Conservation (phyloP, 2,888 invertebrate species). For the Agonopterix subpropinquella region DNA sequence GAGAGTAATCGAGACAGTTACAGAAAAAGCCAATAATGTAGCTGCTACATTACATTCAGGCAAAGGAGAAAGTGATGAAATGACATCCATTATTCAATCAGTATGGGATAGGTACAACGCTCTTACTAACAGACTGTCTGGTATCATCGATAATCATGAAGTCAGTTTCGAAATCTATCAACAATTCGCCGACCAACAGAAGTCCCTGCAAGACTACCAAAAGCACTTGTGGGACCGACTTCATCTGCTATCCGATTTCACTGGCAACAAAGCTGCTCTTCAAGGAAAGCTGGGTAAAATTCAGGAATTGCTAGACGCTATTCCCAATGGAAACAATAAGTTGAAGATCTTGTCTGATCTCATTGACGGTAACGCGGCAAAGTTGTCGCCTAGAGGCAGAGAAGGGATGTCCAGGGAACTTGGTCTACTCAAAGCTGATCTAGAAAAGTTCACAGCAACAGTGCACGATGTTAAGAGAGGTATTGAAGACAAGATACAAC, state of each 20-base stretch:
- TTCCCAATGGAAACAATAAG: constrained; percentile 86
- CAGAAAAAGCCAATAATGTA: constrained; percentile 88
- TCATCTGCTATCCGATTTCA: constrained; percentile 87
- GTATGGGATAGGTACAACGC: constrained; percentile 86
- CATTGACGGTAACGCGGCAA: constrained; percentile 80
- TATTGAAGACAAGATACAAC: constrained; percentile 88
- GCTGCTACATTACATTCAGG: constrained; percentile 74
- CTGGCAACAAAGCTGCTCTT: constrained; percentile 90
- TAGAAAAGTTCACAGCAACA: constrained; percentile 86
- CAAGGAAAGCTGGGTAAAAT: constrained; percentile 88
- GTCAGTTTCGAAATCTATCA: constrained; percentile 87
- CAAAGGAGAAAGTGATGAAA: constrained; percentile 76
- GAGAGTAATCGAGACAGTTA: constrained; percentile 91
- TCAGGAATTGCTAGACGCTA: constrained; percentile 84
- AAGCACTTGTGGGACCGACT: constrained; percentile 93
- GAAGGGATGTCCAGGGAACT: constrained; percentile 90
- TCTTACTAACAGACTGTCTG: constrained; percentile 79
- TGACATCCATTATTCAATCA: constrained; percentile 81
- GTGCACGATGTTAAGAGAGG: constrained; percentile 86
- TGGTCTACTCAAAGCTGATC: constrained; percentile 86
- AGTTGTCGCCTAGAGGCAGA: constrained; percentile 87
- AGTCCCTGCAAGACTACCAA: constrained; percentile 91
- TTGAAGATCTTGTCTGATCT: constrained; percentile 84
- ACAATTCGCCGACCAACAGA: constrained; percentile 90
- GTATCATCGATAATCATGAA: constrained; percentile 83